Conservation (phyloP, 2,113 vertebrate species). For the Phainopepla nitens region DNA sequence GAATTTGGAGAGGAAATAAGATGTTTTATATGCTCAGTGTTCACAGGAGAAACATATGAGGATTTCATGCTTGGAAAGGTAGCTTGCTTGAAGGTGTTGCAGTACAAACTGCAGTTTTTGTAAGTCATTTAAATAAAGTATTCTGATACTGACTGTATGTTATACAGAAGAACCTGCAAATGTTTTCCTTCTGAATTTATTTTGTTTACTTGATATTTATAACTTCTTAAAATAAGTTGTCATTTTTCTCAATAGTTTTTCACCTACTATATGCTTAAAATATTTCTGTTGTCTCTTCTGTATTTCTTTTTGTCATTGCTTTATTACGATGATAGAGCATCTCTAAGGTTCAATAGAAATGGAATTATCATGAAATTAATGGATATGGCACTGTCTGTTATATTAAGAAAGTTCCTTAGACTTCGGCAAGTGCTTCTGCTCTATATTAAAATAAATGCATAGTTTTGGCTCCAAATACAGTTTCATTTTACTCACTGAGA, state of each 20-base stretch:
- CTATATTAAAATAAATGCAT: background rate
- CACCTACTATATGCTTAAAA: background rate
- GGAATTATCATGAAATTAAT: background rate
- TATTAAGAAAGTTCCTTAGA: background rate
- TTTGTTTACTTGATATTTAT: slow-evolving; percentile 5
- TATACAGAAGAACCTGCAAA: background rate
- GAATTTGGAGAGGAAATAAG: background rate
- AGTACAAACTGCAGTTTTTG: background rate
- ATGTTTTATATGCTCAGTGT: background rate
- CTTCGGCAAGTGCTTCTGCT: background rate
- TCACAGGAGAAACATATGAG: background rate
- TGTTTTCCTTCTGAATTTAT: background rate
- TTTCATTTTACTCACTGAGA: slow-evolving; percentile 25
- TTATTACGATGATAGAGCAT: background rate
- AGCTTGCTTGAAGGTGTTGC: background rate
- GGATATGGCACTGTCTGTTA: background rate
- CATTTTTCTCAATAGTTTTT: background rate
- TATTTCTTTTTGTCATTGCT: background rate
- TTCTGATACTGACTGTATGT: background rate
- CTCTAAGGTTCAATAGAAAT: background rate
- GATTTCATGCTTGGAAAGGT: background rate
- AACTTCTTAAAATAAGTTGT: background rate
- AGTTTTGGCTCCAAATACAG: background rate
- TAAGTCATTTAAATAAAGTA: slow-evolving; percentile 14
- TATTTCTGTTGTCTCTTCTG: background rate